Base-by-base conservation (phyloP, 2,797 vertebrate genomes). In the Pseudomugil gertrudae region DNA sequence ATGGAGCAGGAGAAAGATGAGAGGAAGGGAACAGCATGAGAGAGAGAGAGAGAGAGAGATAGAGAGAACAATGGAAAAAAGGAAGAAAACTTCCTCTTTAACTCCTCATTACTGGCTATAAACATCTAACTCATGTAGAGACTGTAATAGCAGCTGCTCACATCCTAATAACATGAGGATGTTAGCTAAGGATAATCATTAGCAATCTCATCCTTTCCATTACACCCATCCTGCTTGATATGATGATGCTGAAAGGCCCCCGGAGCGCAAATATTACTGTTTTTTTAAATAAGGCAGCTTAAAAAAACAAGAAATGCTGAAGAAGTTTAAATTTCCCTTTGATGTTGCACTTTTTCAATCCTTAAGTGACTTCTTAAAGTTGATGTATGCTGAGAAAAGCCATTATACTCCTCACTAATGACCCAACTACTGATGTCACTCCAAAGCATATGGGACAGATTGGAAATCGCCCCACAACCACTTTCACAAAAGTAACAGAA, bases 321-420 rank as follows among this genome's bases (percentile, higher is more conserved):
- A 57, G 36, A 64, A 69, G 60, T 48, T 9, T 1, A 74, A 72
- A 67, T 48, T 29, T 27, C 81, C 66, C 58, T 63, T 64, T 64
- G 56, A 69, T 69, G 53, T 51, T 56, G 26, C 26, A 70, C n/a
- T 60, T 79, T 63, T 64, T 54, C 47, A 47, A 9, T 56, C 40
- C 47, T 74, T 72, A 62, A 63, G 64, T 64, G 62, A 72, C 74
- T 57, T 63, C 66, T 38, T 68, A 29, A 74, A 69, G 69, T 78
- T 63, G 1, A 83, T 69, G 66, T 81, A 76, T 33, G 26, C 50
- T 48, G 47, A 48, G 33, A 73, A 59, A 76, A 47, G 2, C 23
- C 54, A 72, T 72, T 66, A 60, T 36, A 47, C 35, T 60, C 52
- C 32, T 55, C 14, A 60, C 51, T 73, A 60, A 78, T 74, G 76